Evolutionary conservation across 2,797 vertebrate genomes (phyloP).

Genomic region (Helostoma temminkii): DNA sequence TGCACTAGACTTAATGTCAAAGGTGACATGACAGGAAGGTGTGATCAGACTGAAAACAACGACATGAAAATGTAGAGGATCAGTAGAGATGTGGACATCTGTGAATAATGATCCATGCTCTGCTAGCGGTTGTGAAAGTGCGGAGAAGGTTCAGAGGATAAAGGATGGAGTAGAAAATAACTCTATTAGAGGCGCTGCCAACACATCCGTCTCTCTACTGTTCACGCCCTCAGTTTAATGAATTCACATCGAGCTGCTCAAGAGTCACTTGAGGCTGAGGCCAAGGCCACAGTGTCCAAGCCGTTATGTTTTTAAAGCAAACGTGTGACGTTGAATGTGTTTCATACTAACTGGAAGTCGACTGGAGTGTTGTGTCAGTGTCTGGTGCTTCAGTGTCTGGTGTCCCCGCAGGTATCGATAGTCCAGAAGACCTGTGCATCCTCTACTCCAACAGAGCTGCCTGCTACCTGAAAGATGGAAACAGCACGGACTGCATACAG

Average conservation of each 20-base stretch:
- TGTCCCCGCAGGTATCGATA: slow-evolving; percentile 84
- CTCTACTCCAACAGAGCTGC: slow-evolving; percentile 97
- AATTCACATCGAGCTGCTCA: slow-evolving; percentile 13
- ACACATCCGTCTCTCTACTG: slow-evolving; percentile 12
- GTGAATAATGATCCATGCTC: slow-evolving; percentile 6
- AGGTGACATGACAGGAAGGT: slow-evolving; percentile 2
- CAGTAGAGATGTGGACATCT: background rate
- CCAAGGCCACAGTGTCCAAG: slow-evolving; percentile 8
- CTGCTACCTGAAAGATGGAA: slow-evolving; percentile 94
- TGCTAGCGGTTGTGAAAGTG: slow-evolving; percentile 17
- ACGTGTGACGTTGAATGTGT: background rate
- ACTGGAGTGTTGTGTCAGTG: background rate
- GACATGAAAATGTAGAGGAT: background rate
- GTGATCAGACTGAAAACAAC: background rate
- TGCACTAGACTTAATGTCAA: slow-evolving; percentile 5
- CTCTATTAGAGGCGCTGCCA: slow-evolving; percentile 12
- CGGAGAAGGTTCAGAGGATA: slow-evolving; percentile 20
- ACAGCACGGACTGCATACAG: slow-evolving; percentile 91
- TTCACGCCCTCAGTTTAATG: slow-evolving; percentile 16
- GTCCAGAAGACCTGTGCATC: slow-evolving; percentile 89
- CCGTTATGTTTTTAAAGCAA: background rate
- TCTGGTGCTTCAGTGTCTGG: slow-evolving; percentile 26
- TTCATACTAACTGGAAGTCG: slow-evolving; percentile 9
- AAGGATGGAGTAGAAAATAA: slow-evolving; percentile 39
- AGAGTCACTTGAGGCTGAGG: background rate